Conservation (phyloP, 2,888 invertebrate genomes). For the Phrixothrix hirtus region DNA sequence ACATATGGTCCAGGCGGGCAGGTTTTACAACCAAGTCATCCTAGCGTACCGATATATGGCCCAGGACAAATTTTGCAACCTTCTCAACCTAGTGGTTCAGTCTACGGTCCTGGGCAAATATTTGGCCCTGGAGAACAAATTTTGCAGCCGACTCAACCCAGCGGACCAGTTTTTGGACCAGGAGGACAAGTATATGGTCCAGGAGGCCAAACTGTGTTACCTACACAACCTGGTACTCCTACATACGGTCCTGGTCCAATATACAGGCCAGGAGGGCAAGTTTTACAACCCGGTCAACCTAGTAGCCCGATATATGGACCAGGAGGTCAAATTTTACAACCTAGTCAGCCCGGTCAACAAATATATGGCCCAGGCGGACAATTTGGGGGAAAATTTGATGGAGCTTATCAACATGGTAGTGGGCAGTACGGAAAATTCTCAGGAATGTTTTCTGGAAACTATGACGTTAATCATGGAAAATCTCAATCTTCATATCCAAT, state of each 20-base stretch:
- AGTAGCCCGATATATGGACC: constrained; percentile 5
- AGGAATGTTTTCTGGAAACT: constrained; percentile 7
- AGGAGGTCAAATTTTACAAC: constrained; percentile 26
- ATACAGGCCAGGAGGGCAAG: constrained; percentile 17
- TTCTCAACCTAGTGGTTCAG: constrained; percentile 13
- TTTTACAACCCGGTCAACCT: constrained; percentile 4
- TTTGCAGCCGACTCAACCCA: neutral
- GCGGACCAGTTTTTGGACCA: constrained; percentile 5
- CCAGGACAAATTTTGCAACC: constrained; percentile 26
- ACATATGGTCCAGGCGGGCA: constrained; percentile 3
- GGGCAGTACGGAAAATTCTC: constrained; percentile 3
- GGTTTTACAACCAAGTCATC: constrained; percentile 2
- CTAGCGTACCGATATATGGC: constrained; percentile 4
- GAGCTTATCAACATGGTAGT: constrained; percentile 33
- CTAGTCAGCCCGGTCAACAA: constrained; percentile 16
- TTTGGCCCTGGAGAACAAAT: constrained; percentile 2
- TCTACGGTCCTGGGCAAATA: too few relatives aligned
- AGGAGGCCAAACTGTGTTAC: neutral
- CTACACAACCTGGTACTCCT: constrained; percentile 6
- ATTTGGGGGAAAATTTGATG: constrained; percentile 40
- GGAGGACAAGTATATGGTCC: constrained; percentile 6
- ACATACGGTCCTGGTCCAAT: constrained; percentile 4
- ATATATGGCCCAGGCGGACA: constrained; percentile 6
- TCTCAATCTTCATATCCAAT: constrained; percentile 1
- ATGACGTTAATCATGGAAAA: constrained; percentile 4